Base-by-base conservation (phyloP, 2,888 invertebrate genomes). In the Shargacucullia verbasci region DNA sequence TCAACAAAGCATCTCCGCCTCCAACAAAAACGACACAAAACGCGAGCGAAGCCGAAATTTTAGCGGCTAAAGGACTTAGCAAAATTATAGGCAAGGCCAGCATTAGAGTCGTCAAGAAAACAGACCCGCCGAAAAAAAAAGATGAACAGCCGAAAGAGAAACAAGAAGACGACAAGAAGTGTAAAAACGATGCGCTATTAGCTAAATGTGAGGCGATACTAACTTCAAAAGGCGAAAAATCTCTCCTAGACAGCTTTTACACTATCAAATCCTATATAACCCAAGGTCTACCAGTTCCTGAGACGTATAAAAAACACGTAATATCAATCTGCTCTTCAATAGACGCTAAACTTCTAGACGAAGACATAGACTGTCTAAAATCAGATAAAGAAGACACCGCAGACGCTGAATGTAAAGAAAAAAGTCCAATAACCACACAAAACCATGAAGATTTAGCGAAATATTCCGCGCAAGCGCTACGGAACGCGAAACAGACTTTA, bases 21-120 rank as follows among this genome's bases (percentile, higher is more conserved):
- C 41, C 66, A 0, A 63, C 75, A 0, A 88, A 83, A 65, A 13
- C 80, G 0, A 76, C 68, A 0, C 81, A 83, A 10, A 79, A 65
- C n/a, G 86, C 86, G 0, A 92, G 90, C 58, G 94, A 94, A 74
- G 94, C 93, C 0, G 94, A 94, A 76, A 90, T 94, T 0, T 34
- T 94, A 46, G 94, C 90, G 0, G 94, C 91, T 0, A 94, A 89
- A 66, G 92, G 92, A 0, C 73, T 94, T 0, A 92, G 93, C 50
- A 94, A 93, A 59, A 90, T 94, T 0, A 94, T 94, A 35, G 88
- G 87, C 0, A 90, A 91, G 67, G 85, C 90, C 0, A 92, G 86
- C 38, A 70, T 81, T 0, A 73, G 77, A 1, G 75, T 76, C 0
- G 81, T 80, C 0, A 88, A 86, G 40, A 88, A 87, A 64, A 59